These are phyloP conservation scores for Moxostoma hubbsi DNA, from an alignment of 2,797 vertebrate species.

Conservation along the genomic window DNA sequence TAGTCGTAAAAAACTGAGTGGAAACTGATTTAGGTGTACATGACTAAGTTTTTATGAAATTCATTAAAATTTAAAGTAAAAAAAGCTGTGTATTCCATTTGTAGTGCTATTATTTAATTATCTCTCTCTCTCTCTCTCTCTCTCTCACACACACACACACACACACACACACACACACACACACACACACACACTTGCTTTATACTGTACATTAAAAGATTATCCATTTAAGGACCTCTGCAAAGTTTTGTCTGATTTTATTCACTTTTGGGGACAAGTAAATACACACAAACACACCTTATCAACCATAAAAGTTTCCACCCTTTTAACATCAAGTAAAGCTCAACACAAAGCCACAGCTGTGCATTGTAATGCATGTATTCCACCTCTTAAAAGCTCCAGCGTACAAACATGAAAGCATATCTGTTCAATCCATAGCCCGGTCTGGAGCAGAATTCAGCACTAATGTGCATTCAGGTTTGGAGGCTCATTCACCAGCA, in stretches of 20 bases:
- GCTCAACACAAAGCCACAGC: not conserved
- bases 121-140: too few relatives aligned
- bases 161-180: too few relatives aligned
- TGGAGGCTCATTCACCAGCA: conserved; percentile 55
- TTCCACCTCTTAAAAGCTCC: conserved; percentile 7
- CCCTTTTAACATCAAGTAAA: conserved; percentile 5
- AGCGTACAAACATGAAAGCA: conserved; percentile 56
- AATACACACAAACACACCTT: too few relatives aligned
- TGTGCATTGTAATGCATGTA: not conserved
- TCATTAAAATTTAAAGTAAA: conserved; percentile 25
- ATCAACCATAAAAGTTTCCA: not conserved
- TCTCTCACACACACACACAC: too few relatives aligned
- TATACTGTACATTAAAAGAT: too few relatives aligned
- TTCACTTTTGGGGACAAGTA: too few relatives aligned
- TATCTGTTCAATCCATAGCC: conserved; percentile 56
- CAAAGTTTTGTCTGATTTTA: too few relatives aligned
- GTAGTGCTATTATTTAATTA: too few relatives aligned
- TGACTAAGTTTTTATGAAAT: conserved; percentile 25
- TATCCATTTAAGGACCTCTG: too few relatives aligned
- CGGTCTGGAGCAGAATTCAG: conserved; percentile 60
- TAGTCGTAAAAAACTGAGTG: too few relatives aligned
- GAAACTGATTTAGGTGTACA: conserved; percentile 1
- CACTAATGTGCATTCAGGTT: conserved; percentile 69
- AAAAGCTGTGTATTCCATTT: not conserved
- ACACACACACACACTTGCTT: too few relatives aligned